Conservation (phyloP, 2,888 invertebrate species). For the Mantis religiosa region DNA sequence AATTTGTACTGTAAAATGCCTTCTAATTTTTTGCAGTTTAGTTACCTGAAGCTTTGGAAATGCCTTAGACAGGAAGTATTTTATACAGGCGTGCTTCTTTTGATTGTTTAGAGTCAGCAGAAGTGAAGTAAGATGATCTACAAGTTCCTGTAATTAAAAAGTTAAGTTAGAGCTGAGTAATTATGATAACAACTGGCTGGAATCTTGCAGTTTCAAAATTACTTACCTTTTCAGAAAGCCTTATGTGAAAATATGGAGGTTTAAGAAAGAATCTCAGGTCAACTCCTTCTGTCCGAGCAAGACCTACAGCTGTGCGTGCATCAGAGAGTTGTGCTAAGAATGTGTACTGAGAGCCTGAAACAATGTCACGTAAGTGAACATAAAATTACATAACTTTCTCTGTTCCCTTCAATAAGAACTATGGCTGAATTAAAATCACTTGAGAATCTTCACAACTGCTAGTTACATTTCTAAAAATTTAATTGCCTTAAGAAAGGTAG, state of each 20-base stretch:
- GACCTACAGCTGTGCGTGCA: slow-evolving; percentile 67
- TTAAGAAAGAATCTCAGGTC: slow-evolving; percentile 72
- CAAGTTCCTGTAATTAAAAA: slow-evolving; percentile 37
- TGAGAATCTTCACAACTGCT: no score
- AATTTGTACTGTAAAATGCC: no score
- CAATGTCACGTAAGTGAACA: not conserved
- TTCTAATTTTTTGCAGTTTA: no score
- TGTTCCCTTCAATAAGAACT: no score
- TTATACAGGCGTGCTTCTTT: slow-evolving; percentile 48
- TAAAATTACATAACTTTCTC: no score
- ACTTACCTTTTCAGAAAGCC: slow-evolving; percentile 43
- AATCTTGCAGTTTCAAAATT: not conserved
- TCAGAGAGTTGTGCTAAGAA: slow-evolving; percentile 78
- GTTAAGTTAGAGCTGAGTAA: not conserved
- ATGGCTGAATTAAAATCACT: no score
- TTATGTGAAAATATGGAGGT: slow-evolving; percentile 53
- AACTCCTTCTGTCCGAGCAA: slow-evolving; percentile 67
- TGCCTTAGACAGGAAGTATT: slow-evolving; percentile 46
- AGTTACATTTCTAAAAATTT: no score
- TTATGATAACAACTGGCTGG: not conserved
- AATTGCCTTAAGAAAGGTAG: no score
- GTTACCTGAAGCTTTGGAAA: slow-evolving; percentile 46
- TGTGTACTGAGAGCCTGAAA: slow-evolving; percentile 56
- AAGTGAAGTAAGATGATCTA: slow-evolving; percentile 45
- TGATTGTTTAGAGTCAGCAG: slow-evolving; percentile 44